These are phyloP conservation scores for Danaus melanippus DNA, from an alignment of 1,140 invertebrate genomes.

Conservation along the genomic window DNA sequence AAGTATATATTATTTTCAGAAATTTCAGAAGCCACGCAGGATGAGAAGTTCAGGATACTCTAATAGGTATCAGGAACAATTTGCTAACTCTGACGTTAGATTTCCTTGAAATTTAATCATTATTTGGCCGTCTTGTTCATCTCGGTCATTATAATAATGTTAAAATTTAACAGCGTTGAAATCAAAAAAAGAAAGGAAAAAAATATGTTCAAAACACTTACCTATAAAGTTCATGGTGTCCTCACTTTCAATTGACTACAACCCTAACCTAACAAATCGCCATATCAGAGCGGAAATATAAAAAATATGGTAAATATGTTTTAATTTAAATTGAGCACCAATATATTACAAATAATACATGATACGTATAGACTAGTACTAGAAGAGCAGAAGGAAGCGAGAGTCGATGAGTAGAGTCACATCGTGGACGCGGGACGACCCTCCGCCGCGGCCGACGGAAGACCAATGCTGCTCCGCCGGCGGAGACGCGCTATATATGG, in stretches of 20 bases:
- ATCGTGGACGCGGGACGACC: slow-evolving; percentile 39
- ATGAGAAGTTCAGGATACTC: too few species aligned
- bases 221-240: slow-evolving; percentile 62
- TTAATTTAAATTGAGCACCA: slow-evolving; percentile 56
- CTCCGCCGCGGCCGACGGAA: slow-evolving; percentile 36
- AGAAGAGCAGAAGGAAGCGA: slow-evolving; percentile 38
- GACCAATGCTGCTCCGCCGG: slow-evolving; percentile 40
- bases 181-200: background rate
- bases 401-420: slow-evolving; percentile 34
- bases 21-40: too few species aligned
- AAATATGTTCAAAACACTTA: slow-evolving; percentile 34
- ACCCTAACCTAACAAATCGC: slow-evolving; percentile 40
- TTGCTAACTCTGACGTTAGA: too few species aligned
- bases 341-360: slow-evolving; percentile 57
- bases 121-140: too few species aligned
- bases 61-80: too few species aligned
- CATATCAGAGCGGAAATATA: slow-evolving; percentile 56
- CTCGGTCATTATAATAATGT: too few species aligned
- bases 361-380: slow-evolving; percentile 58
- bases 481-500: slow-evolving; percentile 41
- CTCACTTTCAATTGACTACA: slow-evolving; percentile 40
- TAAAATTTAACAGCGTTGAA: too few species aligned
- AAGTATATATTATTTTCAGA: background rate
- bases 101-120: too few species aligned
- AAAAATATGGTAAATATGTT: slow-evolving; percentile 42